phyloP scores from a whole-genome alignment of 2,113 vertebrate genomes.

The Sapajus apella region DNA sequence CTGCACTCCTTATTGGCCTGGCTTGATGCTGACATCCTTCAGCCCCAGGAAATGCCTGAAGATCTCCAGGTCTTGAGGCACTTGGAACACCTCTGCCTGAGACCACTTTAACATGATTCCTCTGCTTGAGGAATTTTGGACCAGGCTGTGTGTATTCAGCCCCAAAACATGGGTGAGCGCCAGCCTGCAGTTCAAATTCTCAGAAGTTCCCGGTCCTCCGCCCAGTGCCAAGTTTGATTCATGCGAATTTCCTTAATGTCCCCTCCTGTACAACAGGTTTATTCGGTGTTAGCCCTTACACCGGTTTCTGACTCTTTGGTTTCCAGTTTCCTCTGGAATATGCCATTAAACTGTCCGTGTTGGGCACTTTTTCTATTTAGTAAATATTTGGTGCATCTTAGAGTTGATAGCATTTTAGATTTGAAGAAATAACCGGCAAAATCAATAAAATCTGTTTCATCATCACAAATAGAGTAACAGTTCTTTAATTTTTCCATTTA shows the following conservation, averaged over 20 bases:
- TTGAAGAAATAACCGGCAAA: not conserved
- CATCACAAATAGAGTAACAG: not conserved
- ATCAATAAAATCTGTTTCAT: not conserved
- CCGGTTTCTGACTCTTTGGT: not conserved
- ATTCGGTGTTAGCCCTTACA: not conserved
- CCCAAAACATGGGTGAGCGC: not conserved
- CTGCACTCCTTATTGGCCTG: not conserved
- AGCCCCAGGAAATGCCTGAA: not conserved
- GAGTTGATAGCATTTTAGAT: not conserved
- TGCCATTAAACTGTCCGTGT: not conserved
- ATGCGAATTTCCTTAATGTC: rapidly evolving
- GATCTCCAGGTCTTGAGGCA: not conserved
- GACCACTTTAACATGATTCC: not conserved
- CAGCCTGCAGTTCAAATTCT: not conserved
- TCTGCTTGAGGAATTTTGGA: not conserved
- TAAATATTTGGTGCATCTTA: not conserved
- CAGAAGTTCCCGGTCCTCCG: not conserved
- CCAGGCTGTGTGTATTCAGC: not conserved
- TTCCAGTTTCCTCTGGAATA: not conserved
- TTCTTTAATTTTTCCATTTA: not conserved
- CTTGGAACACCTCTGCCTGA: not conserved
- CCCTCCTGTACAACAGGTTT: not conserved
- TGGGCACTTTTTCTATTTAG: not conserved
- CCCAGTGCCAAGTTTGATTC: not conserved
- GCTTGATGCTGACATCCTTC: not conserved